Conservation (phyloP, 2,113 vertebrate genomes). For the Lathamus discolor region DNA sequence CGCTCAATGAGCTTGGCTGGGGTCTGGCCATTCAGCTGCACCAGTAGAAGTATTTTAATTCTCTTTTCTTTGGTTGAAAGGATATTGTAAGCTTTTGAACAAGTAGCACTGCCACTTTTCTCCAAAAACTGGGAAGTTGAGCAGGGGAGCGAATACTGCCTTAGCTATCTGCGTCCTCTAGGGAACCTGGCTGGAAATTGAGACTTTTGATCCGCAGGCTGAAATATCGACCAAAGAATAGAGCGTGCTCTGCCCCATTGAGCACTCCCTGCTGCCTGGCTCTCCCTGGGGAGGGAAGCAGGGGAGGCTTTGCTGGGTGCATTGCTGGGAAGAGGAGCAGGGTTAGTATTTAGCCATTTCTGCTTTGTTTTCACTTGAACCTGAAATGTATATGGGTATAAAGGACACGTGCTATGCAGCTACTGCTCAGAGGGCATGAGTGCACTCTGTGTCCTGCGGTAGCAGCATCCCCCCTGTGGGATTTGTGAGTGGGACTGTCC, state of each 20-base stretch:
- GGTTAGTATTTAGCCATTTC: not conserved
- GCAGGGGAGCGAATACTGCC: not conserved
- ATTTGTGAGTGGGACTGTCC: not conserved
- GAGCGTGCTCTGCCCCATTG: not conserved
- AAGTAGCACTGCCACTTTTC: not conserved
- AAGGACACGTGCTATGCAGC: not conserved
- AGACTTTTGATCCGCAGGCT: too few species aligned
- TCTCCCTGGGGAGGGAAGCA: not conserved
- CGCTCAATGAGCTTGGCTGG: not conserved
- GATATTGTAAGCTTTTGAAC: not conserved
- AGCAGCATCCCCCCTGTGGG: accelerated
- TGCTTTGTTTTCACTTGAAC: not conserved
- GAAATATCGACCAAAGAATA: not conserved
- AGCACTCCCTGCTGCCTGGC: accelerated
- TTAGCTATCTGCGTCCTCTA: accelerated
- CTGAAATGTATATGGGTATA: not conserved
- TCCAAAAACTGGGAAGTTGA: not conserved
- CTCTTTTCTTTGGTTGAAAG: not conserved
- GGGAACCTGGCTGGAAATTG: not conserved
- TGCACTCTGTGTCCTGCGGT: too few species aligned
- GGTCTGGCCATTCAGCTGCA: not conserved
- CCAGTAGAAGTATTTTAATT: not conserved
- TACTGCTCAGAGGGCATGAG: not conserved
- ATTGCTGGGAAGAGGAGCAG: not conserved
- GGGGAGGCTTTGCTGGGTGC: not conserved